These are phyloP conservation scores for Palythoa caribaeorum DNA, from an alignment of 92 coral and sea anemone species.

Conservation along the genomic window DNA sequence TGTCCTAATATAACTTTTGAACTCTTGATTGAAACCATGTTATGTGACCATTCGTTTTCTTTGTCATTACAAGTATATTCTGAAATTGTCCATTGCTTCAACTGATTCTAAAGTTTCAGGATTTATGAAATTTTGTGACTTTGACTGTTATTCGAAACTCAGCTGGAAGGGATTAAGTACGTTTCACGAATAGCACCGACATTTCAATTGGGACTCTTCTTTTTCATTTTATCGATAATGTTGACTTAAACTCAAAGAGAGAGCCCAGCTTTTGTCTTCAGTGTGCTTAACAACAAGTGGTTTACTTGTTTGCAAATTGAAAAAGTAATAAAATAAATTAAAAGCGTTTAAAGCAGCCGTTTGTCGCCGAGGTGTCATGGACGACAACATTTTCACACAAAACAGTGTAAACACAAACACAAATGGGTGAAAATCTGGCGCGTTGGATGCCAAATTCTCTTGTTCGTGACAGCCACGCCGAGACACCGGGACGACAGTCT, in stretches of 20 bases:
- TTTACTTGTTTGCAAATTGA: background rate
- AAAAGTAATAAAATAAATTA: background rate
- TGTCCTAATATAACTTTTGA: too few relatives aligned
- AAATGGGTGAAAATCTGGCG: background rate
- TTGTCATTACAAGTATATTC: too few relatives aligned
- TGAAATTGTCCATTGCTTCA: too few relatives aligned
- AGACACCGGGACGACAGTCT: slow-evolving; percentile 25
- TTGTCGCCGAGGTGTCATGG: slow-evolving; percentile 13
- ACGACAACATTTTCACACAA: background rate
- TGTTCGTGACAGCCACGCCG: slow-evolving; percentile 11
- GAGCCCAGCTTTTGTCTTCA: background rate
- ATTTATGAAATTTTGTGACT: too few relatives aligned
- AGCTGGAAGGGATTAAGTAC: background rate
- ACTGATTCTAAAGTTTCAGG: too few relatives aligned
- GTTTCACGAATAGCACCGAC: background rate
- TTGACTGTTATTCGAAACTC: too few relatives aligned
- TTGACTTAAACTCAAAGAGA: background rate
- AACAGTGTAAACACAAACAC: slow-evolving; percentile 17
- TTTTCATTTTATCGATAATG: background rate
- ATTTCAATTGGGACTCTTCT: background rate
- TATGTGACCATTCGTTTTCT: too few relatives aligned
- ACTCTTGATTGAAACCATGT: too few relatives aligned
- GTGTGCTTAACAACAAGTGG: background rate
- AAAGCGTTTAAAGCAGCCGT: slow-evolving; percentile 1
- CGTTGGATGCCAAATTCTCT: background rate